Evolutionary conservation across 2,797 vertebrate species (phyloP).

Genomic region (Prionace glauca): DNA sequence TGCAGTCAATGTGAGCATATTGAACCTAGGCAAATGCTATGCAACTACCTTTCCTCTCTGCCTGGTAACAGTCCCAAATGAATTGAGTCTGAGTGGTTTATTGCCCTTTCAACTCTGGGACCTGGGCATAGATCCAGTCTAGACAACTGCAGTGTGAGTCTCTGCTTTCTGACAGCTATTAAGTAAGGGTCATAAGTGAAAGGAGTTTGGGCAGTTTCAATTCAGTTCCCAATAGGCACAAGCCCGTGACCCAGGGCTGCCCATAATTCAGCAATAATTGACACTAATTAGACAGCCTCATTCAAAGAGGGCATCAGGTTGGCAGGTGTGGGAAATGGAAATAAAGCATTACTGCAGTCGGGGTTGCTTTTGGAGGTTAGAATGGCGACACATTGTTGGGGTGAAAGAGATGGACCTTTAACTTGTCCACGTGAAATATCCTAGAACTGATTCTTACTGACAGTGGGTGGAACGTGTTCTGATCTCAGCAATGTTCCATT

Average conservation of each 20-base stretch:
- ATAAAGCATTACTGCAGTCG: not conserved
- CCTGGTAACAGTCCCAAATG: not conserved
- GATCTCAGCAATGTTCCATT: not conserved
- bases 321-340: constrained; percentile 20
- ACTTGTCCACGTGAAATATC: not conserved
- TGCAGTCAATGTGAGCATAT: not conserved
- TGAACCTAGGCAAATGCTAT: not conserved
- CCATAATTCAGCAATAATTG: constrained; percentile 33
- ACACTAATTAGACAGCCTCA: constrained; percentile 31
- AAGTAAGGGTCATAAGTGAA: not conserved
- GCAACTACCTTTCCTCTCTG: not conserved
- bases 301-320: constrained; percentile 33
- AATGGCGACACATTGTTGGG: not conserved
- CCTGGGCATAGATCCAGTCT: not conserved
- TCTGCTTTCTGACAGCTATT: constrained; percentile 13
- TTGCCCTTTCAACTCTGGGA: constrained; percentile 14
- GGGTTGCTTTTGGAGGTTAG: not conserved
- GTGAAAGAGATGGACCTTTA: constrained; percentile 14
- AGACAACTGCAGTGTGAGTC: not conserved
- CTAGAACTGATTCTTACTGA: not conserved
- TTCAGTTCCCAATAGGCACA: not conserved
- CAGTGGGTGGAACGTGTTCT: not conserved
- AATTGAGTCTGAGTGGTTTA: not conserved
- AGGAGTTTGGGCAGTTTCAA: constrained; percentile 29
- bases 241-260: not conserved